A percentile compares a stretch with the other conserved stretches of the same genome.
Conservation (phyloP, 1,140 invertebrate genomes). For the Kradibia gibbosae region DNA sequence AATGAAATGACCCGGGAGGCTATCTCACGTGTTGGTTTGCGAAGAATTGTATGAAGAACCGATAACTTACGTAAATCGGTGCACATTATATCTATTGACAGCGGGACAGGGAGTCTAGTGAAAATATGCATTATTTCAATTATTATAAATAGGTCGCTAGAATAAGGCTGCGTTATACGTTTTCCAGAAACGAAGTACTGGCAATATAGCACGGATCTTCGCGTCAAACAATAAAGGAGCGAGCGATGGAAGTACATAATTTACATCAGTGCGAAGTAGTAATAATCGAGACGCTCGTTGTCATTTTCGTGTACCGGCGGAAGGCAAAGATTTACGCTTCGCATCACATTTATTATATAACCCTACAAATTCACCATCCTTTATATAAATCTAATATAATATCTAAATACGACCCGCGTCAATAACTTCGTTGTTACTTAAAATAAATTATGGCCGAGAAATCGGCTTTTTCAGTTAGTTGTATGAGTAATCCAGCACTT, state of each 20-base stretch:
- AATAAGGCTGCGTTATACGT: slow-evolving; percentile 43
- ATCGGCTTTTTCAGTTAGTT: background rate
- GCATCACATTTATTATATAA: too few species aligned
- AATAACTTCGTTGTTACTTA: background rate
- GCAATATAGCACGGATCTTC: slow-evolving; percentile 44
- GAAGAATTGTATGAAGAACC: background rate
- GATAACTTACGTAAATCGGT: background rate
- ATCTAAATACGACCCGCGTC: background rate
- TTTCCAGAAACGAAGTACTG: slow-evolving; percentile 56
- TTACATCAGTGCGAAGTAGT: slow-evolving; percentile 25
- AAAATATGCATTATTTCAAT: background rate
- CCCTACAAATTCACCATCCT: too few species aligned
- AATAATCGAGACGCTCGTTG: background rate
- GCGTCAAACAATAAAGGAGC: slow-evolving; percentile 23
- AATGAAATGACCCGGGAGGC: background rate
- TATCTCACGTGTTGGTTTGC: background rate
- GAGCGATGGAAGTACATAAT: slow-evolving; percentile 52
- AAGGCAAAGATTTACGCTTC: too few species aligned
- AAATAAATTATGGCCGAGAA: background rate
- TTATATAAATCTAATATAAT: background rate
- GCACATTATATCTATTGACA: background rate
- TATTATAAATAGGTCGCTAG: slow-evolving; percentile 42
- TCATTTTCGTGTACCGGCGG: too few species aligned
- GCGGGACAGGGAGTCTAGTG: background rate
- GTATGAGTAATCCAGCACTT: background rate